Base-by-base conservation (phyloP, 2,888 invertebrate species). In the Timema cristinae region DNA sequence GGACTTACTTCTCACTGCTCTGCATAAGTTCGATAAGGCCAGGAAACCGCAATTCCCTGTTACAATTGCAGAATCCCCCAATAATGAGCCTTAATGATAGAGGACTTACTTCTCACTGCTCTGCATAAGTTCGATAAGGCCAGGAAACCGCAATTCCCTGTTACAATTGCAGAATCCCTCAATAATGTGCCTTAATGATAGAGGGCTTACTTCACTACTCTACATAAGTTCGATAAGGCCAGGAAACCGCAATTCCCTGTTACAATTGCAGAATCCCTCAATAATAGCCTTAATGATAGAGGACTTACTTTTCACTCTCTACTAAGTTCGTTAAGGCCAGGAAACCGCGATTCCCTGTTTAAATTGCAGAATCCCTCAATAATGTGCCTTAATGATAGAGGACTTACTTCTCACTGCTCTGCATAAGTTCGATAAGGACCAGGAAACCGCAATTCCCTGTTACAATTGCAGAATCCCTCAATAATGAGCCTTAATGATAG, bases 151-250 rank as follows among this genome's bases (percentile, higher is more conserved):
- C 47, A 89, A 88, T 79, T 90, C 90, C 51, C 89, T 83, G 80
- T 90, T 90, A 76, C 87, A 84, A 78, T 90, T 90, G 81, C 89
- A 90, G 79, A 90, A 90, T 13, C 88, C 88, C 49, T 87, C 86
- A 8, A 86, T 86, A 76, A 86, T 84, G 79, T 90, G n/a, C n/a
- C n/a, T n/a, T n/a, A n/a, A n/a, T n/a, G n/a, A n/a, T n/a, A n/a
- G n/a, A n/a, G n/a, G n/a, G n/a, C n/a, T n/a, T n/a, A n/a, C n/a
- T n/a, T n/a, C n/a, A n/a, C n/a, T n/a, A n/a, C n/a, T n/a, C n/a
- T n/a, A n/a, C n/a, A n/a, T n/a, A n/a, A n/a, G n/a, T n/a, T n/a
- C n/a, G n/a, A n/a, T n/a, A n/a, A n/a, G n/a, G n/a, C n/a, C n/a
- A n/a, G n/a, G n/a, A n/a, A n/a, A n/a, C n/a, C n/a, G n/a, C n/a